Evolutionary conservation across 2,888 invertebrate genomes (phyloP), one percentile per base, ranked within the genome.

Genomic region (Dione vanillae): DNA sequence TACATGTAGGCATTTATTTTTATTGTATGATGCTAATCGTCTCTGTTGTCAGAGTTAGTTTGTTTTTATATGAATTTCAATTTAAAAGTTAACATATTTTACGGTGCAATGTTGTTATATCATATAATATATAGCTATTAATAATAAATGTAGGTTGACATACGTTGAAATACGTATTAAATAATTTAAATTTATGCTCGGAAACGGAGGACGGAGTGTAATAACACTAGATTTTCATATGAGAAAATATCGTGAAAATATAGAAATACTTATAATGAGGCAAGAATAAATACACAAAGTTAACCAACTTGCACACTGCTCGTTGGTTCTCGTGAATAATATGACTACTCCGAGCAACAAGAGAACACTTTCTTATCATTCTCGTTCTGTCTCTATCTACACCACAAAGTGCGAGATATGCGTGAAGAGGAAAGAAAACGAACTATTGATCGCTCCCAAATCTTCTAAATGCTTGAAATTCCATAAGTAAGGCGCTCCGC

Each of bases 1-100:
- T 16, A 37, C 58, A 58, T 65, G 52, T 52, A 59, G n/a, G 49
- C 47, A 66, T 51, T 67, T 65, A 65, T 56, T 62, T 27, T 64
- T 19, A 64, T 64, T 49, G 47, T 64, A 64, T 51, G 35, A 19
- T 12, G 37, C 14, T 40, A 49, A 47, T 49, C 37, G 5, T 40
- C 6, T 19, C 27, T n/a, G 10, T 41, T 2, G 9, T 8, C 19
- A 20, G 43, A 16, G 27, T 11, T 61, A 27, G n/a, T 10, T 20
- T 59, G 14, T 37, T 14, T 37, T 54, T 54, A 16, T 20, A 40
- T 27, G 5, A 27, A 27, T 27, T 27, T 3, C 2, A 3, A 3
- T 5, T 27, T 27, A 27, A 27, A 27, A 27, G 5, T 27, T 27
- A 2, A 27, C 27, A 27, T 5, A 27, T 27, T 2, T 27, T 27